phyloP scores from a whole-genome alignment of 2,113 vertebrate species.

The Gallinago jamesoni region DNA sequence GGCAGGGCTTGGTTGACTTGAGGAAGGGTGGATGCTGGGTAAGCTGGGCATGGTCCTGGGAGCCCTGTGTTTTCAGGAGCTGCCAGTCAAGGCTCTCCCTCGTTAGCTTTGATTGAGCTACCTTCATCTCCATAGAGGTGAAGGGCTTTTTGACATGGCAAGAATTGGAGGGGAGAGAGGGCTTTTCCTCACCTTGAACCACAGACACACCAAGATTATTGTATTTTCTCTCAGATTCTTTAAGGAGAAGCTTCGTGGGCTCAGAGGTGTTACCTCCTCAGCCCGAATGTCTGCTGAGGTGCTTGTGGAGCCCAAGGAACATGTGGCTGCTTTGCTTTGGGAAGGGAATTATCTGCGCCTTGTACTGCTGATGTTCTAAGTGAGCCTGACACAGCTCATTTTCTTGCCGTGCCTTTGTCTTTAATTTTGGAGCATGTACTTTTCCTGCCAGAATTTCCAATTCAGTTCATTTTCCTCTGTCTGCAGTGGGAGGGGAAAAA shows the following conservation, averaged over 20 bases:
- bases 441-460: constrained; percentile 41
- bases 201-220: background rate
- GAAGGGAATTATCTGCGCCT: background rate
- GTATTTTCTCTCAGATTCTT: background rate
- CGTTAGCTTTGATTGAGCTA: background rate
- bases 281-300: background rate
- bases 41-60: background rate
- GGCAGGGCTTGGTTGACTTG: background rate
- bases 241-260: background rate
- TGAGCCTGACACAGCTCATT: background rate
- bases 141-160: background rate
- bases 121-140: background rate
- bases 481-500: background rate
- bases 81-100: background rate
- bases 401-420: constrained; percentile 13
- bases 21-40: background rate
- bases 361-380: background rate
- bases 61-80: background rate
- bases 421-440: constrained; percentile 25
- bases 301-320: background rate
- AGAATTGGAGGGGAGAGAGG: background rate
- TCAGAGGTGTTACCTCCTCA: background rate
- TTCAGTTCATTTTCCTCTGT: constrained; percentile 3
- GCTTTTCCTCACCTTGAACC: background rate
- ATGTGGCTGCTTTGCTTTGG: background rate